Base-by-base conservation (phyloP, 2,797 vertebrate genomes). In the Bradypus variegatus region DNA sequence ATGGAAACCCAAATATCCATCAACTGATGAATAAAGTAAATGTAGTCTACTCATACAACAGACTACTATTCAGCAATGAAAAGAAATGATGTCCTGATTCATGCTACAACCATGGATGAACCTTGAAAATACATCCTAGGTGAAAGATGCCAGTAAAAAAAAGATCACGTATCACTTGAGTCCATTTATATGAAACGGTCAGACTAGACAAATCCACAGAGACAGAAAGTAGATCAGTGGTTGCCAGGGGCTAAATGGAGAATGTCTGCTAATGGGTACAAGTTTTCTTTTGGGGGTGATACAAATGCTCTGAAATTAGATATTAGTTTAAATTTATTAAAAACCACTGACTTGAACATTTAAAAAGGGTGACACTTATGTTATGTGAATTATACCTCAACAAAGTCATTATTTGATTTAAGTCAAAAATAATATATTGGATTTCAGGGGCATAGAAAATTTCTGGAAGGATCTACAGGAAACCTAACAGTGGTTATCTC, bases 21-120 rank as follows among this genome's bases (percentile, higher is more conserved):
- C 38, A 25, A 2, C 0, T 0, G 38, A 11, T 0, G 16, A 11
- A 2, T 1, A 10, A 2, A 48, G 31, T 60, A 76, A 36, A 41
- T 50, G 45, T 14, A 0, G 60, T 23, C 86, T 41, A 62, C 27
- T 18, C 25, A 36, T 19, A 36, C 18, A 36, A n/a, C 4, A 18
- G 33, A 19, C 55, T 19, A 19, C 9, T 8, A 69, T 18, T n/a
- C 67, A 69, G 16, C 67, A 21, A 11, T 27, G 25, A 45, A 31
- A 60, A 8, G 29, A 0, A 3, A 41, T 45, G n/a, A 9, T 12
- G 36, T 11, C 14, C 48, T 48, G 36, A 60, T 16, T 12, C 36
- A 25, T 0, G 5, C n/a, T 19, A 5, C 11, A 8, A n/a, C 33
- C 33, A 14, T 0, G 10, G 29, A 29, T 1, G 45, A 82, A 38